These are phyloP conservation scores for Euproctis similis DNA, from an alignment of 2,888 invertebrate genomes.

Conservation along the genomic window DNA sequence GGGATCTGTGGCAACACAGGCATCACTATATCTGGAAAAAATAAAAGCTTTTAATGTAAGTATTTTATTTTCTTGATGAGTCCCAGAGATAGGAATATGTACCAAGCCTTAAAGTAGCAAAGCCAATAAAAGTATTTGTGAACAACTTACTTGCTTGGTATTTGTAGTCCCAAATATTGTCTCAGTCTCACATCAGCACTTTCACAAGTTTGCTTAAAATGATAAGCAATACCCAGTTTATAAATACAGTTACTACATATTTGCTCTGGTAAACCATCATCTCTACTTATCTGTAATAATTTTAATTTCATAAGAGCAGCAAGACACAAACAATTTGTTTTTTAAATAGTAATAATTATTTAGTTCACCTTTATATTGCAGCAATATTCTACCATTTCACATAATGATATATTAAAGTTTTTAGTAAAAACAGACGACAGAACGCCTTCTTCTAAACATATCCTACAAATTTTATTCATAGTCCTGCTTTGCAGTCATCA, in stretches of 20 bases:
- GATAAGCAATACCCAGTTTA: constrained; percentile 77
- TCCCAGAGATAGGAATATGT: too few species aligned
- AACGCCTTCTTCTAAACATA: constrained; percentile 77
- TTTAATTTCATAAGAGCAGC: too few species aligned
- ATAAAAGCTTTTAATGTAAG: too few species aligned
- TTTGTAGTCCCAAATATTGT: constrained; percentile 71
- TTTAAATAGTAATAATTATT: not conserved
- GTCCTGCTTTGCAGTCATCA: not conserved
- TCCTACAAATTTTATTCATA: constrained; percentile 75
- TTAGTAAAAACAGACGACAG: constrained; percentile 77
- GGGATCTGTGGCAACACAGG: constrained; percentile 75
- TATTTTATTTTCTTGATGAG: too few species aligned
- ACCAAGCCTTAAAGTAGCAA: too few species aligned
- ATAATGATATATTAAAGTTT: constrained; percentile 75
- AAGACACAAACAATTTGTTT: not conserved
- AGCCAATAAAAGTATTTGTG: too few species aligned
- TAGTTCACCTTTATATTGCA: constrained; percentile 71
- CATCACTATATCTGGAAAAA: constrained; percentile 66
- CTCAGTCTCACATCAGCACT: constrained; percentile 75
- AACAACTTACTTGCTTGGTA: constrained; percentile 45
- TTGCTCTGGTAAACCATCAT: constrained; percentile 76
- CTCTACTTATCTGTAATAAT: constrained; percentile 54
- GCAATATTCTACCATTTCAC: constrained; percentile 78
- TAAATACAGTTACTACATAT: constrained; percentile 79
- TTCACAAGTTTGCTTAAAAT: constrained; percentile 78